phyloP scores from a whole-genome alignment of 2,888 invertebrate species.

The Nemoura dubitans region DNA sequence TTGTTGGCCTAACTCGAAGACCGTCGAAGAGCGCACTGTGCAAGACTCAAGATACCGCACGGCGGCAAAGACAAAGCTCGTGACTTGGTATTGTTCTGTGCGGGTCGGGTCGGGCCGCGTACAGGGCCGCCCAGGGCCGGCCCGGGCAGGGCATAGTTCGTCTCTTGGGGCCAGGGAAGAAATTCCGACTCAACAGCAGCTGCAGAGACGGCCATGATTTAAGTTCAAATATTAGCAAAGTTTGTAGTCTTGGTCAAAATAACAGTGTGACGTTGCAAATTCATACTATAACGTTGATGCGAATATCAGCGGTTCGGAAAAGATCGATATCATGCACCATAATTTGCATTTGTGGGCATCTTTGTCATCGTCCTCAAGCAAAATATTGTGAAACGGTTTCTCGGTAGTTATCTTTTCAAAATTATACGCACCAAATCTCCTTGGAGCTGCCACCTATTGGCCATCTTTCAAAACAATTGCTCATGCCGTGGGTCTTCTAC shows the following conservation, averaged over 20 bases:
- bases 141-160: not conserved
- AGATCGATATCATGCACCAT: too few relatives aligned
- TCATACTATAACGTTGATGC: not conserved
- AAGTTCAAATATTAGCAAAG: constrained; percentile 7
- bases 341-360: too few relatives aligned
- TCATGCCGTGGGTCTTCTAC: too few relatives aligned
- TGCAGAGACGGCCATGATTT: not conserved
- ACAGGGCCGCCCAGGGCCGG: too few relatives aligned
- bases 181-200: not conserved
- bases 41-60: not conserved
- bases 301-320: too few relatives aligned
- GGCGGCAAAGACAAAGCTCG: not conserved
- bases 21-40: not conserved
- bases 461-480: too few relatives aligned
- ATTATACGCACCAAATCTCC: too few relatives aligned
- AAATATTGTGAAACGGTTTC: too few relatives aligned
- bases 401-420: too few relatives aligned
- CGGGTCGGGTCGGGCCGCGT: too few relatives aligned
- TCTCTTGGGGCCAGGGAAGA: not conserved
- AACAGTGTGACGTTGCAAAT: not conserved
- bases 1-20: not conserved
- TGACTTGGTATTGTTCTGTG: not conserved
- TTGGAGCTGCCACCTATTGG: too few relatives aligned
- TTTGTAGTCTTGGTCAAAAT: not conserved
- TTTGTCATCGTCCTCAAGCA: too few relatives aligned